Percentiles rank a stretch among this genome's conserved stretches.
Conservation (phyloP, 2,888 invertebrate genomes). For the Miltochrista miniata region DNA sequence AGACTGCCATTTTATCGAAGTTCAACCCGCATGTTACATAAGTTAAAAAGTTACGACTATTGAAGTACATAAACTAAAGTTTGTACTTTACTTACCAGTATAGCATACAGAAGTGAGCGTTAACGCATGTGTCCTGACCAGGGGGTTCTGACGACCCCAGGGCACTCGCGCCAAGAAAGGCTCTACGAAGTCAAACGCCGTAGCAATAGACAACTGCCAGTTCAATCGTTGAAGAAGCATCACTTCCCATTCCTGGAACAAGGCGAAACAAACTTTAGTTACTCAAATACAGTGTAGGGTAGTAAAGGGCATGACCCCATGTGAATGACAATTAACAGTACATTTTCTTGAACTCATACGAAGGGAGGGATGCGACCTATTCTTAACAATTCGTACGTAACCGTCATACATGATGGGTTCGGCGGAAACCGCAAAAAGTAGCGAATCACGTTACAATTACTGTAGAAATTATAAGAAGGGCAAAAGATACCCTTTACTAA, state of each 20-base stretch:
- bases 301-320: constrained; percentile 57
- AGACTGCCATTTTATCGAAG: constrained; percentile 51
- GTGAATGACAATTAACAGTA: constrained; percentile 43
- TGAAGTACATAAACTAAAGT: constrained; percentile 14
- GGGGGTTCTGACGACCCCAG: constrained; percentile 84
- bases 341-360: constrained; percentile 36
- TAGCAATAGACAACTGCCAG: constrained; percentile 91
- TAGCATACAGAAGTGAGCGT: constrained; percentile 91
- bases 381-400: constrained; percentile 71
- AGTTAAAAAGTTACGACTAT: constrained; percentile 30
- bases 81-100: constrained; percentile 86
- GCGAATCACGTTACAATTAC: constrained; percentile 69
- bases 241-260: constrained; percentile 90
- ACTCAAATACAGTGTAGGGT: too few species aligned
- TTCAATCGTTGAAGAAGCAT: constrained; percentile 89
- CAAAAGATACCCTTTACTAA: constrained; percentile 29
- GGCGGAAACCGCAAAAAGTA: constrained; percentile 82
- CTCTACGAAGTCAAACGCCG: constrained; percentile 92
- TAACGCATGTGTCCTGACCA: constrained; percentile 88
- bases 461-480: constrained; percentile 54
- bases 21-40: constrained; percentile 60
- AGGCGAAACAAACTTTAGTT: too few species aligned
- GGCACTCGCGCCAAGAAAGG: constrained; percentile 87
- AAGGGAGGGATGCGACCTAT: constrained; percentile 57
- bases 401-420: constrained; percentile 76